A percentile compares a stretch with the other conserved stretches of the same genome.
phyloP scores from a whole-genome alignment of 2,888 invertebrate species.

The Trissoscelio sp. region DNA sequence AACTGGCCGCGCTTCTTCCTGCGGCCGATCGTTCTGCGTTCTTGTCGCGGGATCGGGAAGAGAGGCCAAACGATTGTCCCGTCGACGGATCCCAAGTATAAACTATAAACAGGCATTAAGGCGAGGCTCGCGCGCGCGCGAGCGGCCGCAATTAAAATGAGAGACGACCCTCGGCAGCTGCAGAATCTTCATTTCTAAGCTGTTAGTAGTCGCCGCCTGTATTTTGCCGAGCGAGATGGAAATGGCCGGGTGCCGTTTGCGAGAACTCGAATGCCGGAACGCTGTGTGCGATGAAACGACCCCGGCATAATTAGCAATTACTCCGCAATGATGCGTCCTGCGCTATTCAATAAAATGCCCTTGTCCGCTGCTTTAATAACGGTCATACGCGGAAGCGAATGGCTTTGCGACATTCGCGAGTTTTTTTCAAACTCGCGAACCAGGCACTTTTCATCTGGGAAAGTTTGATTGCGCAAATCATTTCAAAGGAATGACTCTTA shows the following conservation, averaged over 20 bases:
- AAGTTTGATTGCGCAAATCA: constrained; percentile 38
- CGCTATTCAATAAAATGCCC: constrained; percentile 57
- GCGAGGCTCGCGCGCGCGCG: constrained; percentile 66
- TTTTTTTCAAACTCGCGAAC: constrained; percentile 35
- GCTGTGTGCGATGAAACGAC: constrained; percentile 42
- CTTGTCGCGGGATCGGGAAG: constrained; percentile 62
- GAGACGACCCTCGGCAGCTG: constrained; percentile 69
- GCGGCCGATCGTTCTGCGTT: constrained; percentile 57
- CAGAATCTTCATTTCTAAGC: constrained; percentile 67
- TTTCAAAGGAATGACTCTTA: constrained; percentile 1
- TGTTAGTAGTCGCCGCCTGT: constrained; percentile 59
- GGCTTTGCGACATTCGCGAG: constrained; percentile 38
- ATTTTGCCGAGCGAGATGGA: constrained; percentile 63
- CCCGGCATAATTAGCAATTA: constrained; percentile 67
- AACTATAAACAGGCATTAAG: constrained; percentile 69
- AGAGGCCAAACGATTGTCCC: constrained; percentile 54
- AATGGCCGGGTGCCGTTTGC: constrained; percentile 56
- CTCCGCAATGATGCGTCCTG: constrained; percentile 56
- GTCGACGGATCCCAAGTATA: constrained; percentile 57
- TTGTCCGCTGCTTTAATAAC: constrained; percentile 59
- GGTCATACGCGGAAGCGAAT: constrained; percentile 62
- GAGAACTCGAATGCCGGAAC: constrained; percentile 44
- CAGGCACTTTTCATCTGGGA: constrained; percentile 44
- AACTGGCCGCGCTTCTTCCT: constrained; percentile 64
- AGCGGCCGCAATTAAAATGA: constrained; percentile 70